Base-by-base conservation (phyloP, 2,888 invertebrate genomes). In the Latrodectus hesperus region DNA sequence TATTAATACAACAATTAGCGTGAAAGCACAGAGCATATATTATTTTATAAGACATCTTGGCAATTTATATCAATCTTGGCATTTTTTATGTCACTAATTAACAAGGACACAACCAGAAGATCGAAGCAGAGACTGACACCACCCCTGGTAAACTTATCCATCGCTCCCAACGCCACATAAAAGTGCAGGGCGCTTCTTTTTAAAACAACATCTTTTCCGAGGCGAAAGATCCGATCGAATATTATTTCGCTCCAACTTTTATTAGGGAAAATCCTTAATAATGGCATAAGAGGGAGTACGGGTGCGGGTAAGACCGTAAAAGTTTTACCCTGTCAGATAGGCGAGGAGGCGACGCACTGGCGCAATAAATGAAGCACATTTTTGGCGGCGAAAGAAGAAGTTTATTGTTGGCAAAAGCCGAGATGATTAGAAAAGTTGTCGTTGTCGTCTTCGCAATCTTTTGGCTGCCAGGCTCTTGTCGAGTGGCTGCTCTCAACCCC, bases 341-440 rank as follows among this genome's bases (percentile, higher is more conserved):
- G 55, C 60, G 60, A 26, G 68, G 17, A 51, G 60, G 75, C 49
- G 75, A 55, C 70, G 51, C 53, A 10, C 49, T 67, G 22, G 26
- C 67, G 74, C 75, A 75, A 76, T 82, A 82, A 74, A 76, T 60
- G 75, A 49, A 83, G 83, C 60, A 71, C 65, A 83, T 76, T 83
- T 83, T 71, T 64, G 49, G 68, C 55, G 16, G 26, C 14, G 67
- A 49, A 49, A 26, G 67, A 17, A 80, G 74, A 84, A 84, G 67
- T 84, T 84, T 84, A 84, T 77, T 84, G 84, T 84, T 78, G 84
- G 67, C 55, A 70, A 53, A 38, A 17, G 76, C 26, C 9, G 52
- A 72, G 77, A 84, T 84, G 84, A 84, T 84, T 84, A 78, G 84
- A 78, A 84, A 84, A 84, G 84, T 73, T 84, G 73, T 83, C 76